Conservation (phyloP, 2,797 vertebrate genomes). For the Coregonus ussuriensis region DNA sequence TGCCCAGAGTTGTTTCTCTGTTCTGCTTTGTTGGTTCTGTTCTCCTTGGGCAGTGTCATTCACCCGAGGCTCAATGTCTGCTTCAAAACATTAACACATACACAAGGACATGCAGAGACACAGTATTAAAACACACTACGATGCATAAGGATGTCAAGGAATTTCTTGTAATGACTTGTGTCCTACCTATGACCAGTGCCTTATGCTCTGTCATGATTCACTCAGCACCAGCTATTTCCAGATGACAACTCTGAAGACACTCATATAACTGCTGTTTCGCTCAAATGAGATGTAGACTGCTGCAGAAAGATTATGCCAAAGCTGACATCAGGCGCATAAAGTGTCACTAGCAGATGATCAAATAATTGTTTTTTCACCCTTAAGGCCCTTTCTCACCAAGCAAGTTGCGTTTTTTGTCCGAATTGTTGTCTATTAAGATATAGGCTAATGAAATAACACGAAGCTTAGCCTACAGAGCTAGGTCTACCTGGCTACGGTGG, state of each 20-base stretch:
- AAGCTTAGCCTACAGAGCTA: too few relatives aligned
- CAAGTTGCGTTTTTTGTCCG: too few relatives aligned
- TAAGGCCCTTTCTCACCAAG: too few relatives aligned
- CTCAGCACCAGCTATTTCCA: background rate
- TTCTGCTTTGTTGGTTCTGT: background rate
- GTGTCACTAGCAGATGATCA: too few relatives aligned
- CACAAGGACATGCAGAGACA: constrained; percentile 3
- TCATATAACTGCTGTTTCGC: background rate
- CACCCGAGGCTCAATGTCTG: constrained; percentile 58
- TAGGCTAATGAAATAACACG: too few relatives aligned
- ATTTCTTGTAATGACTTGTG: background rate
- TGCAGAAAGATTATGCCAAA: too few relatives aligned
- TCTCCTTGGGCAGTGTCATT: constrained; percentile 10
- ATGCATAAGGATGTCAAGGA: background rate
- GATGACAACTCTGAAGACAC: background rate
- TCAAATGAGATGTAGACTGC: background rate
- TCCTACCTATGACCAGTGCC: constrained; percentile 55
- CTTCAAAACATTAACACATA: constrained; percentile 20
- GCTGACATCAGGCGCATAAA: too few relatives aligned
- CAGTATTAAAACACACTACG: background rate
- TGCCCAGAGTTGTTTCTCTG: constrained; percentile 49
- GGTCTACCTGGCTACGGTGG: too few relatives aligned
- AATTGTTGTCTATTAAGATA: too few relatives aligned
- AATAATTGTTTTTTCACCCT: too few relatives aligned
- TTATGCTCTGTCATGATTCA: constrained; percentile 53